Percentiles rank a stretch among this genome's conserved stretches.
phyloP scores from a whole-genome alignment of 2,797 vertebrate genomes.

The Philypnodon macrostomus region DNA sequence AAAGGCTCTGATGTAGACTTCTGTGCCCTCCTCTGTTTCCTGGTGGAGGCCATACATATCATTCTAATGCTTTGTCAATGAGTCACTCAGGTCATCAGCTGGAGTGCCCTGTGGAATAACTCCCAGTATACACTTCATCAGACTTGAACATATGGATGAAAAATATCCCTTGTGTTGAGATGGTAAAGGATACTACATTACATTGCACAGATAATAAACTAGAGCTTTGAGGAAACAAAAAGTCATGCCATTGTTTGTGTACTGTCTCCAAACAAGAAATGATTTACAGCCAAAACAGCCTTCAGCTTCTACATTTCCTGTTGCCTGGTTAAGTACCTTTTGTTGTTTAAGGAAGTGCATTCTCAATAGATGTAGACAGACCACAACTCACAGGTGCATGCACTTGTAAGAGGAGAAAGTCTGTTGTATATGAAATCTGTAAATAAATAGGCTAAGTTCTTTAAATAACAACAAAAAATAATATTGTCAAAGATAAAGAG shows the following conservation, averaged over 20 bases:
- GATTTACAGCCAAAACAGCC: constrained; percentile 32
- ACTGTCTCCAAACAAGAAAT: constrained; percentile 7
- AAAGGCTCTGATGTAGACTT: constrained; percentile 7
- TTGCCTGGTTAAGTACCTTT: constrained; percentile 33
- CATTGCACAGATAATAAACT: neutral
- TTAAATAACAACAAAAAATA: no score
- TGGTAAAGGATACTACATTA: no score
- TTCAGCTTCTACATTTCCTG: constrained; percentile 20
- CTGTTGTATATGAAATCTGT: neutral
- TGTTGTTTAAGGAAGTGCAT: constrained; percentile 47
- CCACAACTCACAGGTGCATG: constrained; percentile 32
- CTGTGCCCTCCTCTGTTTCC: constrained; percentile 16
- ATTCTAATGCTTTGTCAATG: constrained; percentile 22
- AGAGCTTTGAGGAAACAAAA: neutral
- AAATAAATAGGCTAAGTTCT: no score
- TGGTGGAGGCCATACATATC: constrained; percentile 38
- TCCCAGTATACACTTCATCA: constrained; percentile 3
- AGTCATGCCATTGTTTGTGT: neutral
- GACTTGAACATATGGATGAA: constrained; percentile 1
- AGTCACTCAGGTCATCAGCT: constrained; percentile 33
- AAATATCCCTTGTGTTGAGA: neutral
- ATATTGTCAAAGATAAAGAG: no score
- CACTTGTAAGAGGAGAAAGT: no score
- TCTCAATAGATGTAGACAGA: constrained; percentile 14
- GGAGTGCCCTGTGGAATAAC: constrained; percentile 22